These are phyloP conservation scores for Macroramphosus scolopax DNA, from an alignment of 2,797 vertebrate genomes.

Conservation along the genomic window DNA sequence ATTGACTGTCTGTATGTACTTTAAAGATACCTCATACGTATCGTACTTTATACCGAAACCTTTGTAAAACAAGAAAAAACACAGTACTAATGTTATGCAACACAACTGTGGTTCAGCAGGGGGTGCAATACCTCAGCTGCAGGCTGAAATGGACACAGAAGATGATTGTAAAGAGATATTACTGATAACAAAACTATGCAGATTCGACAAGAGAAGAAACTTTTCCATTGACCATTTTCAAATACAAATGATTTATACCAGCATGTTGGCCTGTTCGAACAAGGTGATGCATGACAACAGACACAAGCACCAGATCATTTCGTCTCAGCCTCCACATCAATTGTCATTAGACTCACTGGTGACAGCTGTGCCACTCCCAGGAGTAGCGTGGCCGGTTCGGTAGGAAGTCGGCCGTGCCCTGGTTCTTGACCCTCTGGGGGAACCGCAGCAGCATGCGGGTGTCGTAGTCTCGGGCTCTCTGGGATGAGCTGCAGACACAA, in stretches of 20 bases:
- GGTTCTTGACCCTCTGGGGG: conserved; percentile 96
- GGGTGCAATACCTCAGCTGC: conserved; percentile 39
- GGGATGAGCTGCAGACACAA: conserved; percentile 82
- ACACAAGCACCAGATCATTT: too few species aligned
- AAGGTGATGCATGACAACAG: too few species aligned
- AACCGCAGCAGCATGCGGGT: conserved; percentile 93
- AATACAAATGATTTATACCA: conserved; percentile 2
- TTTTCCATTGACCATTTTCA: neutral
- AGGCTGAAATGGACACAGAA: conserved; percentile 13
- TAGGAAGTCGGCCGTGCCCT: conserved; percentile 95
- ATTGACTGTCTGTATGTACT: too few species aligned
- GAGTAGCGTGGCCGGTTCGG: conserved; percentile 94
- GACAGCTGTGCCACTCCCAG: conserved; percentile 99
- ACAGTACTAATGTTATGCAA: conserved; percentile 16
- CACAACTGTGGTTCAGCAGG: conserved; percentile 33
- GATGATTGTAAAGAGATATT: neutral
- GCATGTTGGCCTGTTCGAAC: too few species aligned
- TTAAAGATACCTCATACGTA: conserved; percentile 2
- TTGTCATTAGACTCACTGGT: conserved; percentile 88
- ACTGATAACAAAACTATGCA: neutral
- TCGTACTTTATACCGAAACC: conserved; percentile 7
- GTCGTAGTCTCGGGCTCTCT: conserved; percentile 90
- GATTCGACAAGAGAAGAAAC: neutral
- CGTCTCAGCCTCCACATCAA: too few species aligned
- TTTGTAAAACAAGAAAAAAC: conserved; percentile 5